phyloP scores from a whole-genome alignment of 2,888 invertebrate genomes.

The Polydrusus pterygomalis region DNA sequence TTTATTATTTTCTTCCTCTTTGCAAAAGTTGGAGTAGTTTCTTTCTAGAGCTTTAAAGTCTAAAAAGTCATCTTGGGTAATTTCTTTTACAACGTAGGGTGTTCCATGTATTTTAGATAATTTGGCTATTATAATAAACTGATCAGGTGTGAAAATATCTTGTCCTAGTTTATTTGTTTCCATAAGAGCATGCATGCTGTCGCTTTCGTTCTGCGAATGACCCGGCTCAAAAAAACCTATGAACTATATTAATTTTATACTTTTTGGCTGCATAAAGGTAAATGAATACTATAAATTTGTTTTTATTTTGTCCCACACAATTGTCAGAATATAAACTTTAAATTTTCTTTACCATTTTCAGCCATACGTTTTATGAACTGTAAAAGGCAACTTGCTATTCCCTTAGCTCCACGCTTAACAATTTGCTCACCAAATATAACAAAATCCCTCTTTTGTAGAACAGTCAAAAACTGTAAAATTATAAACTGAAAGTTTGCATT shows the following conservation, averaged over 20 bases:
- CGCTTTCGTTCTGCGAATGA: neutral
- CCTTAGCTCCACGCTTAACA: constrained; percentile 40
- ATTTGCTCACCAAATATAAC: constrained; percentile 40
- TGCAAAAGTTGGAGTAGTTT: constrained; percentile 3
- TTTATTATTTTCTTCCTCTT: constrained; percentile 9
- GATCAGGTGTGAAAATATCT: constrained; percentile 26
- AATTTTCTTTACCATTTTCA: constrained; percentile 17
- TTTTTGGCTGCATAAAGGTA: constrained; percentile 19
- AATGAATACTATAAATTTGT: constrained; percentile 39
- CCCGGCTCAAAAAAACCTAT: constrained; percentile 26
- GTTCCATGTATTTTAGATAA: too few relatives aligned
- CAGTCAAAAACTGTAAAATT: constrained; percentile 46
- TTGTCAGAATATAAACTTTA: constrained; percentile 50
- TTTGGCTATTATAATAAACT: constrained; percentile 6
- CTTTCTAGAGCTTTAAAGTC: constrained; percentile 24
- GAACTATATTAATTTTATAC: constrained; percentile 1
- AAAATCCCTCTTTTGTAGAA: constrained; percentile 28
- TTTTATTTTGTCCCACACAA: constrained; percentile 50
- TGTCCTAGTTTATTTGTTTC: constrained; percentile 23
- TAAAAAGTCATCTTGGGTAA: constrained; percentile 38
- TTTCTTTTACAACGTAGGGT: constrained; percentile 40
- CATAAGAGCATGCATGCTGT: constrained; percentile 7
- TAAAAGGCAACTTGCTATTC: constrained; percentile 30
- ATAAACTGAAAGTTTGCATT: constrained; percentile 32
- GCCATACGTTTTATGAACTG: constrained; percentile 19